Evolutionary conservation across 30 jellyfish, hydroid and myxozoan species (phyloP), one percentile per base, ranked within the genome.

Genomic region (Pseudorhiza aurosa): DNA sequence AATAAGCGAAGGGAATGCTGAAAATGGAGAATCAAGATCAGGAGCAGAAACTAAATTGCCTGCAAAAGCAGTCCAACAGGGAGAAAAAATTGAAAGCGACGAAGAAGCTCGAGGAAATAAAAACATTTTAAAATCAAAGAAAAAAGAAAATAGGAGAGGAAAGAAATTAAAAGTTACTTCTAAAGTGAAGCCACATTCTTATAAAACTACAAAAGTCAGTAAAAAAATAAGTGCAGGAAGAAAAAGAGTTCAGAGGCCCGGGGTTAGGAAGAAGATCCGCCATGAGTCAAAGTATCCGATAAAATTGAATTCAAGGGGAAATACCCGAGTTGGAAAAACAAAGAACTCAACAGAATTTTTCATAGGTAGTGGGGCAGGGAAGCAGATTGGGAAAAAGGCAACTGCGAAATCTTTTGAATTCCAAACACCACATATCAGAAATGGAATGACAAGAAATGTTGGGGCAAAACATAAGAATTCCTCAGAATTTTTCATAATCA

Each of bases 401-500:
- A 35, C 26, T 1, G 77, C 19, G 18, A 40, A 32, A 33, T 31
- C 36, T 36, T 19, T 30, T 3, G 77, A 64, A 29, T 64, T 64
- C 33, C 18, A 30, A 30, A 11, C 6, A 30, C 58, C 59, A 0
- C 45, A 50, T 8, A 22, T 11, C 28, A 12, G 27, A 65, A 63
- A 50, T 15, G 71, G 39, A 40, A 33, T 47, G 1, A 29, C 55
- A 8, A 65, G 31, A 5, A 53, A 18, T 39, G 51, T 58, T 37
- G 18, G 22, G 8, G 6, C 49, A 11, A 51, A 46, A 24, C 65
- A 19, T 18, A 33, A 65, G 40, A 80, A 80, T 17, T 4, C 83
- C 12, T 65, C 91, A 0, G 91, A 80, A 59, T 80, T 80, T 42
- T 80, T 80, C 69, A 21, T 80, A 72, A 65, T 80, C 0, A 80